Evolutionary conservation across 2,113 vertebrate genomes (phyloP), one percentile per base, ranked within the genome.

Genomic region (Emydura subglobosa): DNA sequence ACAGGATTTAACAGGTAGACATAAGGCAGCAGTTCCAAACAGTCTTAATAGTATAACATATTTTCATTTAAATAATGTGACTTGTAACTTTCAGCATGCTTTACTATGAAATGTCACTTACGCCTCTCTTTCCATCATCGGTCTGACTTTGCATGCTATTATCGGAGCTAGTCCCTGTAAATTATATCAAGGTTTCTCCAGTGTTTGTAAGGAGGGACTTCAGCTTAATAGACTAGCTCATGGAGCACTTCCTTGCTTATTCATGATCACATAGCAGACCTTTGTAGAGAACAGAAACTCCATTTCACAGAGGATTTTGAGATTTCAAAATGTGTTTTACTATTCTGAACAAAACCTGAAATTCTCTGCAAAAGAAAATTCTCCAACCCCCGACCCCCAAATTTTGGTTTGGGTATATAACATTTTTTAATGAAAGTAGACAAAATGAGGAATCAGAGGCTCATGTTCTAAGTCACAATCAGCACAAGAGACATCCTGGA

Each of bases 11-110:
- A 16, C 3, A 0, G 31, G 2, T 51, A 88, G 88, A 51, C 0
- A 0, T 0, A 0, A 2, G 44, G 7, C 27, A 59, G 24, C 57
- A 27, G 7, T 44, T 76, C 4, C 44, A 78, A 47, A 44, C 74
- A 14, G 7, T 47, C 25, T 76, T 25, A 47, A 47, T 78, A 44
- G 74, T 4, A 78, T 14, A 78, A 47, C 39, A 29, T 39, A 39
- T 25, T 78, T 72, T n/a, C 31, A 44, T 31, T 82, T 83, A 1
- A 27, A 27, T 2, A 0, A 2, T 17, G 12, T 80, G 49, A 34
- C 81, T 61, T 2, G 0, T 1, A 39, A 17, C 4, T 61, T 7
- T 25, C 2, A 0, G 8, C 4, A n/a, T 10, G 0, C n/a, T 0
- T 21, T 6, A 0, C 49, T 7, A 54, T 79, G 9, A 14, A 14